Evolutionary conservation across 2,113 vertebrate species (phyloP).

Genomic region (Psittacula cyanocephala): DNA sequence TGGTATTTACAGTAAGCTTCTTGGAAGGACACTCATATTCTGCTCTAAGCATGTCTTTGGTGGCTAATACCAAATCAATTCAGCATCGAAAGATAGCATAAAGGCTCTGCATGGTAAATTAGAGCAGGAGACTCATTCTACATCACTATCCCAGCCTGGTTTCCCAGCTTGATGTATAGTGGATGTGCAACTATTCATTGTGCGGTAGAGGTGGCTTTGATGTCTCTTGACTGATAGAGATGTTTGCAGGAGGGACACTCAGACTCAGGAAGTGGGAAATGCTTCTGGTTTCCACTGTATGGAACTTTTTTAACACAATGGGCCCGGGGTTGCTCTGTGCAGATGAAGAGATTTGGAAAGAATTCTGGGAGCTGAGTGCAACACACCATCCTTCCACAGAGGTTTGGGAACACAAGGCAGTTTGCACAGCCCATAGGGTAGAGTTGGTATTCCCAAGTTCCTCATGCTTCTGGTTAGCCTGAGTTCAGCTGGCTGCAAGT

Average conservation of each 20-base stretch:
- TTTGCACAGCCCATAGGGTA: not conserved
- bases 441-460: not conserved
- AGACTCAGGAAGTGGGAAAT: not conserved
- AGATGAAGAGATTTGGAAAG: not conserved
- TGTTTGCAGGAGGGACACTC: not conserved
- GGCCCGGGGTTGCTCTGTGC: not conserved
- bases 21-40: not conserved
- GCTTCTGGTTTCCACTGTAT: not conserved
- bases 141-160: rapidly evolving
- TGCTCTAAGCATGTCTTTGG: not conserved
- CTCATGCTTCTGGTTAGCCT: not conserved
- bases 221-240: not conserved
- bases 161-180: rapidly evolving
- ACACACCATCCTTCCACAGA: not conserved
- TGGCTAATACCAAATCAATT: not conserved
- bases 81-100: not conserved
- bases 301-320: not conserved
- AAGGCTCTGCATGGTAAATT: not conserved
- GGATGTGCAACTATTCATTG: not conserved
- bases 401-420: not conserved
- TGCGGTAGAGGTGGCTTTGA: not conserved
- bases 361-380: not conserved
- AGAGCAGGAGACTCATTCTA: not conserved
- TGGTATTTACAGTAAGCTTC: not conserved
- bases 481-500: not conserved